Evolutionary conservation across 2,888 invertebrate species (phyloP).

Genomic region (Harpagoxenus sublaevis): DNA sequence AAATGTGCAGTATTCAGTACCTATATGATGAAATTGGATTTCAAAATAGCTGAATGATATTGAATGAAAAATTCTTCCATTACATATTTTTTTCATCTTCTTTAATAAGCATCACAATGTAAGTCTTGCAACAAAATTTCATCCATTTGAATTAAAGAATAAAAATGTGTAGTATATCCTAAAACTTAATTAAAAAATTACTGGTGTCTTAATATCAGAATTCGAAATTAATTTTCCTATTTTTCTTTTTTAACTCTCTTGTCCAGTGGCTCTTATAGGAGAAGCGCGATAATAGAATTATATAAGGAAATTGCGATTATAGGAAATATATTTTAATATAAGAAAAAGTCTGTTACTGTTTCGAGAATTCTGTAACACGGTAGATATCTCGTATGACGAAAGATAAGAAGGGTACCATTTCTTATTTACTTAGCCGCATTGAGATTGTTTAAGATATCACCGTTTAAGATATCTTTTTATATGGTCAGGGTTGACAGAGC

Average conservation of each 20-base stretch:
- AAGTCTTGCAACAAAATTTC: background rate
- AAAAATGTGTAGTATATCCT: background rate
- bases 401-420: constrained; percentile 74
- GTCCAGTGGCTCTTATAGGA: too few relatives aligned
- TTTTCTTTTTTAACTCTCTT: background rate
- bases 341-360: background rate
- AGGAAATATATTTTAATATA: constrained; percentile 21
- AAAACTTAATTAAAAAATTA: background rate
- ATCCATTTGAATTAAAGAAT: background rate
- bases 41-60: background rate
- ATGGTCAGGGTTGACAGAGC: constrained; percentile 42
- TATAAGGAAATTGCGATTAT: background rate
- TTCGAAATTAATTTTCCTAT: background rate
- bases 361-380: constrained; percentile 47
- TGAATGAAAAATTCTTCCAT: background rate
- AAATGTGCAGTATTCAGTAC: too few relatives aligned
- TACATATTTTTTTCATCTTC: background rate
- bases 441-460: constrained; percentile 57
- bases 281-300: background rate
- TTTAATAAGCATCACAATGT: background rate
- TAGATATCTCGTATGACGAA: constrained; percentile 47
- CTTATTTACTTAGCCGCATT: constrained; percentile 73
- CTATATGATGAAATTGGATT: background rate
- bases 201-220: background rate
- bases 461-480: constrained; percentile 55